phyloP scores from a whole-genome alignment of 2,113 vertebrate species.

The Crotalus helleri region DNA sequence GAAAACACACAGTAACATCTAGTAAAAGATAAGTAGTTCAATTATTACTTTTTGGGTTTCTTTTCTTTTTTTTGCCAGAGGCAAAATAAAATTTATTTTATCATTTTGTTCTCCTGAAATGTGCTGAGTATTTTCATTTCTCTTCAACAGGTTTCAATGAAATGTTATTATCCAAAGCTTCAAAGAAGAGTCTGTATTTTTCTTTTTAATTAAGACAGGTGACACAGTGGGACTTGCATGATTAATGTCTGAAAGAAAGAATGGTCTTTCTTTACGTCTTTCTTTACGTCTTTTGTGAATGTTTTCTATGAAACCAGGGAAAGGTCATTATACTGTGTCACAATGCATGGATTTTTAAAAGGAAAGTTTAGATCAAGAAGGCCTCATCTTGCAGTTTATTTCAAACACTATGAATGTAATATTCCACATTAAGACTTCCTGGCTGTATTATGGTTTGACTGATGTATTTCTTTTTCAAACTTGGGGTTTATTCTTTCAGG shows the following conservation, averaged over 20 bases:
- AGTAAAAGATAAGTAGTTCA: slow-evolving; percentile 35
- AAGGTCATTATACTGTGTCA: slow-evolving; percentile 29
- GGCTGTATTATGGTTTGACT: slow-evolving; percentile 27
- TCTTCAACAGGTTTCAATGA: slow-evolving; percentile 14
- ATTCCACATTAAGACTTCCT: slow-evolving; percentile 10
- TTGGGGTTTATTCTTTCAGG: not conserved
- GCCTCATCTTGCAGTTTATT: slow-evolving; percentile 33
- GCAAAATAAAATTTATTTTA: slow-evolving; percentile 29
- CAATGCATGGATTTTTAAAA: slow-evolving; percentile 30
- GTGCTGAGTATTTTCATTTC: slow-evolving; percentile 32
- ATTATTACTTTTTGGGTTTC: slow-evolving; percentile 5
- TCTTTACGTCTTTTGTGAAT: slow-evolving; percentile 25
- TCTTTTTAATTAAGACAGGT: slow-evolving; percentile 46
- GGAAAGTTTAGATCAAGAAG: not conserved
- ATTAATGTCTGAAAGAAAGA: slow-evolving; percentile 18
- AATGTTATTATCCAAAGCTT: slow-evolving; percentile 13
- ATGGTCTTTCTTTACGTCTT: not conserved
- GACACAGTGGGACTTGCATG: slow-evolving; percentile 1
- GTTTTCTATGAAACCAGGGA: slow-evolving; percentile 14
- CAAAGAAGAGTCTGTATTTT: slow-evolving; percentile 8
- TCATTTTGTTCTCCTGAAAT: slow-evolving; percentile 30
- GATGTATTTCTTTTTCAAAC: slow-evolving; percentile 27
- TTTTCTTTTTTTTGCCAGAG: slow-evolving; percentile 5
- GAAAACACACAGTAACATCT: not conserved
- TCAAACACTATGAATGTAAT: slow-evolving; percentile 25